These are phyloP conservation scores for Oscheius sp. DNA, from an alignment of 2,888 invertebrate genomes.

Conservation along the genomic window DNA sequence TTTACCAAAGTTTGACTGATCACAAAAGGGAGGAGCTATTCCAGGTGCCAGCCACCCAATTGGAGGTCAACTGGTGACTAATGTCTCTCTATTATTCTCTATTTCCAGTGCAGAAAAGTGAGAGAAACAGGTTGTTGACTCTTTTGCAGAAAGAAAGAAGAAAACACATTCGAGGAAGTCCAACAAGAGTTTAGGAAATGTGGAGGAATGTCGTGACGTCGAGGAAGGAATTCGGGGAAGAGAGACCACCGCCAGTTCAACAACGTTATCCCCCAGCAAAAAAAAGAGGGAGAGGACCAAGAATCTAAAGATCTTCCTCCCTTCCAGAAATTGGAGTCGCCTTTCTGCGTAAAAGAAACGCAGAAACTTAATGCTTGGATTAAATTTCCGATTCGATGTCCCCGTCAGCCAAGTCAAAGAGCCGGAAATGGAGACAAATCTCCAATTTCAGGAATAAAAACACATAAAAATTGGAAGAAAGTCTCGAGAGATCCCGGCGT, in stretches of 20 bases:
- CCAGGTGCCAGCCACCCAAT: background rate
- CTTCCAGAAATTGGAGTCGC: background rate
- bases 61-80: background rate
- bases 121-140: too few species aligned
- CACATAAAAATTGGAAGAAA: background rate
- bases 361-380: slow-evolving; percentile 6
- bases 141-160: background rate
- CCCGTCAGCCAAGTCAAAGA: background rate
- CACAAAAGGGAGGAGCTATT: too few species aligned
- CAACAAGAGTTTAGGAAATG: slow-evolving; percentile 13
- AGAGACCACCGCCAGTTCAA: slow-evolving; percentile 18
- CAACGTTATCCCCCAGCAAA: too few species aligned
- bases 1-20: too few species aligned
- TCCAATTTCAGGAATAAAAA: background rate
- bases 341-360: background rate
- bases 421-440: slow-evolving; percentile 4
- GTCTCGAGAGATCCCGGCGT: background rate
- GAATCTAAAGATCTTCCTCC: background rate
- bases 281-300: too few species aligned
- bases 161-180: slow-evolving; percentile 14
- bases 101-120: too few species aligned
- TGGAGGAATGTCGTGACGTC: background rate
- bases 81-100: too few species aligned
- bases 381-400: background rate
- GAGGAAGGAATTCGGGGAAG: slow-evolving; percentile 4